phyloP scores from a whole-genome alignment of 2,888 invertebrate species.

The Drosophila ustulata region DNA sequence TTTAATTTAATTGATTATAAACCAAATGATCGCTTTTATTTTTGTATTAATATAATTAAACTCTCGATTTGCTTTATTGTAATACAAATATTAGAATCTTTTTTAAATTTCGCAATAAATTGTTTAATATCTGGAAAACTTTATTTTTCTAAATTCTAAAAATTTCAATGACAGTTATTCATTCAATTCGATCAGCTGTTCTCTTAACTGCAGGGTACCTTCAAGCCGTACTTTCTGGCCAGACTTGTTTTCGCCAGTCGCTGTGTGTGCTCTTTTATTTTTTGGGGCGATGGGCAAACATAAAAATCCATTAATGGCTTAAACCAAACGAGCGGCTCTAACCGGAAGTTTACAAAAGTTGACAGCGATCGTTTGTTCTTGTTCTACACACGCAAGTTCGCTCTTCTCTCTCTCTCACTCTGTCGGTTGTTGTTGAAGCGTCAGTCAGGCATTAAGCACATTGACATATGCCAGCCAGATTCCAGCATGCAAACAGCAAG shows the following conservation, averaged over 20 bases:
- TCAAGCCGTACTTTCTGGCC: not conserved
- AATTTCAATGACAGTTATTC: not conserved
- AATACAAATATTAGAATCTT: too few species aligned
- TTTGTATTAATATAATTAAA: too few species aligned
- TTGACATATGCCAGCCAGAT: conserved; percentile 72
- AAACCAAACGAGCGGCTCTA: conserved; percentile 59
- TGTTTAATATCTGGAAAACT: too few species aligned
- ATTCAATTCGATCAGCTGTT: not conserved
- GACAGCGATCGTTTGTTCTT: conserved; percentile 67
- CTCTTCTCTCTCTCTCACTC: conserved; percentile 19
- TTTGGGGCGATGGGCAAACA: conserved; percentile 50
- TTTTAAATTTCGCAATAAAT: not conserved
- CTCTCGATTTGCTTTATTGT: too few species aligned
- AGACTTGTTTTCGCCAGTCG: conserved; percentile 20
- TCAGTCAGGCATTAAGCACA: conserved; percentile 76
- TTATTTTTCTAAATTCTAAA: not conserved
- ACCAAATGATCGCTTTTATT: too few species aligned
- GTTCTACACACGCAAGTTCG: conserved; percentile 42
- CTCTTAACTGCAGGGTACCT: conserved; percentile 9
- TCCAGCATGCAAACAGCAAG: conserved; percentile 37
- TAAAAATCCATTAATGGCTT: conserved; percentile 68
- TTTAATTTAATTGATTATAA: too few species aligned
- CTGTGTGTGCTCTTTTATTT: conserved; percentile 17
- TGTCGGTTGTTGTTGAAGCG: conserved; percentile 35
- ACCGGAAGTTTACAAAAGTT: conserved; percentile 78